Evolutionary conservation across 2,797 vertebrate genomes (phyloP), one percentile per base, ranked within the genome.

Genomic region (Enteromius radiatus): DNA sequence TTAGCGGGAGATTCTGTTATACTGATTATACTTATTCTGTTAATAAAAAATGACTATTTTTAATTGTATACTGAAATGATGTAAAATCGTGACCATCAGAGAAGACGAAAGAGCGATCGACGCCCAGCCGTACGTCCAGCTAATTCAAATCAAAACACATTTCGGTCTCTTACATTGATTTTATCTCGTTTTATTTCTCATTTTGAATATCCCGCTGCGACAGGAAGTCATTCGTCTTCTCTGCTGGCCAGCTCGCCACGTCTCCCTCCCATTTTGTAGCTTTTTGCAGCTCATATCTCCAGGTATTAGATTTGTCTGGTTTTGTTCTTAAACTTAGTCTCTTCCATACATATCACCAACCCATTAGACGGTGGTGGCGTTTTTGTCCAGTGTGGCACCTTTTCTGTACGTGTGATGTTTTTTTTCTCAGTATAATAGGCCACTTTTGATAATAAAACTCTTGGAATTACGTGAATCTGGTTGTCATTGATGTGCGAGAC

Each of bases 371-470:
- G 78, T 83, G 75, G 81, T 82, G 76, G 81, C 76, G 65, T 75
- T 45, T 75, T 45, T 89, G 76, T 89, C 84, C 84, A 80, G 79
- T 86, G 85, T 82, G 81, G 86, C 86, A 84, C 85, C 78, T 86
- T 79, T 81, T 85, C 80, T 88, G n/a, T 89, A 68, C 82, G 86
- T 83, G 84, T 87, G 83, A 86, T 31, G 19, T 17, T 67, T 33
- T 23, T 56, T 33, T 21, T 49, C 71, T 43, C 76, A 80, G 80
- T 86, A 86, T 81, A 80, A 84, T 89, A 86, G 86, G 85, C 84
- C 84, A 86, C 78, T 85, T 89, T 89, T 89, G 86, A 88, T 89
- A 89, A 89, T 89, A 89, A 89, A 89, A 84, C 77, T 85, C 74
- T 86, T 88, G 78, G 84, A 87, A 84, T 63, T 67, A 70, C 41